phyloP scores from a whole-genome alignment of 2,113 vertebrate species.

The Lucifuga dentata region DNA sequence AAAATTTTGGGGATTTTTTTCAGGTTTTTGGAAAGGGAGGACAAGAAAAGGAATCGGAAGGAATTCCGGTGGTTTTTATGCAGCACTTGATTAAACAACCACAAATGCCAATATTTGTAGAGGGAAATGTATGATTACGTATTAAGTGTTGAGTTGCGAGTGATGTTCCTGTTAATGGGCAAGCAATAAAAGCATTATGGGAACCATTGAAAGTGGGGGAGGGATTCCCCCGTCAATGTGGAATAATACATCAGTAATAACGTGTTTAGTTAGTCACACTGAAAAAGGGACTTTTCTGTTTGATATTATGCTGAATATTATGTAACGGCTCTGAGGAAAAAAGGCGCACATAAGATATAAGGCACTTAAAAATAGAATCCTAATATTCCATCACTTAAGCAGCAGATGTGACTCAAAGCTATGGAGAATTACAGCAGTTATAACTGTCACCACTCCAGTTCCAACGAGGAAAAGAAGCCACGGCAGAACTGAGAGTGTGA shows the following conservation, averaged over 20 bases:
- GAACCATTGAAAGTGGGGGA: conserved; percentile 45
- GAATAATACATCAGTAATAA: conserved; percentile 70
- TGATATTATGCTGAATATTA: conserved; percentile 50
- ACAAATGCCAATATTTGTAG: conserved; percentile 72
- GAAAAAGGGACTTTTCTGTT: conserved; percentile 64
- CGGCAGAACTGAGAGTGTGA: conserved; percentile 30
- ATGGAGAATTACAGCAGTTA: conserved; percentile 45
- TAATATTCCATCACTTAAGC: conserved; percentile 62
- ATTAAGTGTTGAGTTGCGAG: conserved; percentile 76
- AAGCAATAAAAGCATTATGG: conserved; percentile 73
- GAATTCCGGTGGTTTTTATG: conserved; percentile 77
- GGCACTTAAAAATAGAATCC: conserved; percentile 45
- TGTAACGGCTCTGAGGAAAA: conserved; percentile 67
- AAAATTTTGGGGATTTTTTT: conserved; percentile 80
- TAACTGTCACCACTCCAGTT: conserved; percentile 43
- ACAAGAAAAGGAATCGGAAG: conserved; percentile 68
- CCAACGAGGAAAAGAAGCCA: conserved; percentile 38
- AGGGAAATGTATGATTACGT: conserved; percentile 77
- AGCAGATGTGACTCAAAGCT: conserved; percentile 62
- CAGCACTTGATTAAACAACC: conserved; percentile 77
- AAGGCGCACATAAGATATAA: conserved; percentile 40
- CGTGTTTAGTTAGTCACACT: conserved; percentile 48
- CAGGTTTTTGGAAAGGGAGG: conserved; percentile 63
- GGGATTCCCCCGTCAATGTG: conserved; percentile 63
- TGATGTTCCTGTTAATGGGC: conserved; percentile 75